Evolutionary conservation across 2,113 vertebrate species (phyloP).

Genomic region (Isichthys henryi): DNA sequence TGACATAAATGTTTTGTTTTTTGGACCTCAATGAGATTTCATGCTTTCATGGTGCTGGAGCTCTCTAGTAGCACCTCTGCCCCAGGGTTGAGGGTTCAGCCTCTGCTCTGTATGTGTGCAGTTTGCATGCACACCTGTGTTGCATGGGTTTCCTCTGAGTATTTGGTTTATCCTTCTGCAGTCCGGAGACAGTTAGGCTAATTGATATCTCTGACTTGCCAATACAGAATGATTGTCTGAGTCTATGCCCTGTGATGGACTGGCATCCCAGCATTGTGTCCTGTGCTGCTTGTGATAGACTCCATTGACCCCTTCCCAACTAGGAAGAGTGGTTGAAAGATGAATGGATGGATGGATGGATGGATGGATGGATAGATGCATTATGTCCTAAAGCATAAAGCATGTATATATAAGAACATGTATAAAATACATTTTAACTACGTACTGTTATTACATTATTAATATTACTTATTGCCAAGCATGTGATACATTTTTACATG

Average conservation of each 20-base stretch:
- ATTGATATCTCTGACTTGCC: background rate
- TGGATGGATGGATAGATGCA: background rate
- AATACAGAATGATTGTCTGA: background rate
- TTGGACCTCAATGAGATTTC: background rate
- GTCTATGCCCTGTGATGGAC: background rate
- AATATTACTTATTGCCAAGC: slow-evolving; percentile 10
- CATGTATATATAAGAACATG: slow-evolving; percentile 33
- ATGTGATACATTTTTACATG: slow-evolving; percentile 31
- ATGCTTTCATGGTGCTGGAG: background rate
- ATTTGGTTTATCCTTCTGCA: background rate
- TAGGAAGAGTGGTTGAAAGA: background rate
- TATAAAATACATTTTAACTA: slow-evolving; percentile 44
- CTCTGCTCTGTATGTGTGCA: background rate
- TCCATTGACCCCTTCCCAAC: background rate
- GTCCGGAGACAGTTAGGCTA: background rate
- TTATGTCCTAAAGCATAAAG: background rate
- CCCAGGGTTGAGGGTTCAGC: background rate
- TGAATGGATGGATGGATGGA: background rate
- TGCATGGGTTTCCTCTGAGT: background rate
- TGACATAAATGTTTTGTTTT: background rate
- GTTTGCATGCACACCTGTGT: background rate
- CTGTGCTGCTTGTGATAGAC: too few species aligned
- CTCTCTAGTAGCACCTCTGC: background rate
- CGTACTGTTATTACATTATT: slow-evolving; percentile 38
- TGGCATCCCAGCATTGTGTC: too few species aligned